Evolutionary conservation across 2,888 invertebrate species (phyloP), one percentile per base, ranked within the genome.

Genomic region (Brachyopa scutellaris): DNA sequence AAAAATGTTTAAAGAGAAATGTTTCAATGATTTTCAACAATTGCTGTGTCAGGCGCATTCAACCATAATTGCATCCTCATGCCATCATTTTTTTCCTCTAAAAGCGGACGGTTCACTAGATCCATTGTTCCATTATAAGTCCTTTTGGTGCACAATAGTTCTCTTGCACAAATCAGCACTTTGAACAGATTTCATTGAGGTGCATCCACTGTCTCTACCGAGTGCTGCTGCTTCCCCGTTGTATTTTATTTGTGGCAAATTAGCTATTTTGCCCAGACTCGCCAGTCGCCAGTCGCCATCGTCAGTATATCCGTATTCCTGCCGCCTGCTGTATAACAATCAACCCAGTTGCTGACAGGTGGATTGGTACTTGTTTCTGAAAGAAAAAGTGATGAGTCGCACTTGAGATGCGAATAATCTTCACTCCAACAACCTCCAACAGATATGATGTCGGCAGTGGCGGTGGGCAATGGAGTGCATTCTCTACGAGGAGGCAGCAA

Each of bases 381-480:
- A 77, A 66, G 82, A 82, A 82, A 70, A 77, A 77, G 66, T 72
- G 72, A 77, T 76, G 82, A 77, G 70, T 40, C 59, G 53, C 70
- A 67, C 70, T 77, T 66, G 70, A 72, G 59, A 76, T 70, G 70
- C 59, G 80, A 76, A 76, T 64, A 69, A 79, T 67, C 45, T 74
- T 62, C 31, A 26, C 53, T 42, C 40, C 21, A 40, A 33, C 26
- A 57, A 9, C 33, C 57, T 70, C 33, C 15, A 67, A 67, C 53
- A 47, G 66, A 13, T 42, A 57, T 55, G 55, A 11, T 7, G 29
- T 1, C 26, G 45, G 4, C 15, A 55, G 11, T 26, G 21, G 13
- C 36, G 64, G 53, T 49, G 31, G 57, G 57, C 49, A 76, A 62
- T 72, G 53, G 59, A 72, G 64, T 40, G 47, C 55, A 59, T 19